A percentile compares a stretch with the other conserved stretches of the same genome.
Conservation (phyloP, 1,140 invertebrate species). For the Zaprionus camerounensis region DNA sequence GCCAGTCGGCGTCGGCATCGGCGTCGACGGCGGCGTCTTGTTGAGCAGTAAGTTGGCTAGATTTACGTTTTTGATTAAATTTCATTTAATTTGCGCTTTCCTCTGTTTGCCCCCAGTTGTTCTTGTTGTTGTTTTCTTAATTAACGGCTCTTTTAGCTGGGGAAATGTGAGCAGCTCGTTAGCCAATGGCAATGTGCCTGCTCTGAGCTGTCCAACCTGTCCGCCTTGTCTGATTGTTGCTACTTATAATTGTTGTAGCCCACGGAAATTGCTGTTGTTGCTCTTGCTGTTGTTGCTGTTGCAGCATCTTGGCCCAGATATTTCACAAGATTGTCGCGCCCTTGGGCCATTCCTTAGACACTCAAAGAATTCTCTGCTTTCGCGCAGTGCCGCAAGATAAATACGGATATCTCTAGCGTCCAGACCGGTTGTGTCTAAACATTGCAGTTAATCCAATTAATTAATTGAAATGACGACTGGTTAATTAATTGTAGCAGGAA, state of each 20-base stretch:
- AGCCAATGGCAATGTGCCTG: constrained; percentile 50
- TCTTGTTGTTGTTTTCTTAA: constrained; percentile 52
- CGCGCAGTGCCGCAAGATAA: constrained; percentile 17
- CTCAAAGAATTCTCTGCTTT: not conserved
- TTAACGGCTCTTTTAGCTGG: constrained; percentile 56
- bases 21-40: constrained; percentile 17
- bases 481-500: constrained; percentile 7
- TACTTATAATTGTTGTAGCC: constrained; percentile 43
- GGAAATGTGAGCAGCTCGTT: constrained; percentile 68
- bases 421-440: constrained; percentile 12
- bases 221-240: constrained; percentile 50
- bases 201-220: constrained; percentile 16
- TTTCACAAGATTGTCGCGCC: constrained; percentile 25
- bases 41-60: constrained; percentile 66
- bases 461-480: constrained; percentile 24
- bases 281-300: not conserved
- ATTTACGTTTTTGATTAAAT: constrained; percentile 81
- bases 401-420: constrained; percentile 5
- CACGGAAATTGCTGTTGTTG: constrained; percentile 23
- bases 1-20: constrained; percentile 37
- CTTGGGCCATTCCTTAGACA: constrained; percentile 2
- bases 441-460: constrained; percentile 6
- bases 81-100: constrained; percentile 77
- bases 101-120: constrained; percentile 12
- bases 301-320: constrained; percentile 21